phyloP scores from a whole-genome alignment of 1,140 invertebrate genomes.

The Drosophila albomicans region DNA sequence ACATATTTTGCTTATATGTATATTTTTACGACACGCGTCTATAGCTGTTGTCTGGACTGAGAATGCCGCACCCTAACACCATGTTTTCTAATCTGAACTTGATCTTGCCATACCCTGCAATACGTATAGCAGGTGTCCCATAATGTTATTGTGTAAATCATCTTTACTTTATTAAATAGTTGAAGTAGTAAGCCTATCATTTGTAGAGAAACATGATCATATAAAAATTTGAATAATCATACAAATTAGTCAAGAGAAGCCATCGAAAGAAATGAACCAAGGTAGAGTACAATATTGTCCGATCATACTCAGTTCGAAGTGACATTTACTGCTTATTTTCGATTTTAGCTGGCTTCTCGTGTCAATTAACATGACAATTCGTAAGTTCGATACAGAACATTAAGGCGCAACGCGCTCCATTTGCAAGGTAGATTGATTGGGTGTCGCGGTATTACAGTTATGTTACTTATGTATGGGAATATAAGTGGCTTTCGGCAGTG shows the following conservation, averaged over 20 bases:
- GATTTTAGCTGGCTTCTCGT: slow-evolving; percentile 24
- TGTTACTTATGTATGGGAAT: slow-evolving; percentile 7
- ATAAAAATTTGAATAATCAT: too few relatives aligned
- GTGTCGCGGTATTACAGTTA: slow-evolving; percentile 38
- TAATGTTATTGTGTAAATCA: not conserved
- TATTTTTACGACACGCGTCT: slow-evolving; percentile 33
- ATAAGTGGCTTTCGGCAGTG: slow-evolving; percentile 1
- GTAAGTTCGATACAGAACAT: slow-evolving; percentile 52
- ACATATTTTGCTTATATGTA: slow-evolving; percentile 30
- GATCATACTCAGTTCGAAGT: not conserved
- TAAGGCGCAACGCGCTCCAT: slow-evolving; percentile 35
- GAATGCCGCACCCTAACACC: slow-evolving; percentile 54
- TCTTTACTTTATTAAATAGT: too few relatives aligned
- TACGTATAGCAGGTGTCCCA: not conserved
- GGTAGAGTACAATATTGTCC: not conserved
- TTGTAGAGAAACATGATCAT: too few relatives aligned
- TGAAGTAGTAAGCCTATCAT: too few relatives aligned
- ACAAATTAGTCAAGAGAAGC: too few relatives aligned
- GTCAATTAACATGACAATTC: slow-evolving; percentile 56
- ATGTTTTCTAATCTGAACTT: slow-evolving; percentile 17
- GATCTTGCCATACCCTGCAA: slow-evolving; percentile 29
- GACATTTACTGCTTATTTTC: slow-evolving; percentile 7
- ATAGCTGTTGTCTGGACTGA: slow-evolving; percentile 13
- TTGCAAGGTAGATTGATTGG: slow-evolving; percentile 47
- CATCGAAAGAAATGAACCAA: not conserved